A percentile compares a stretch with the other conserved stretches of the same genome.
Evolutionary conservation across 2,888 invertebrate species (phyloP).

Genomic region (Mylabris sibirica): DNA sequence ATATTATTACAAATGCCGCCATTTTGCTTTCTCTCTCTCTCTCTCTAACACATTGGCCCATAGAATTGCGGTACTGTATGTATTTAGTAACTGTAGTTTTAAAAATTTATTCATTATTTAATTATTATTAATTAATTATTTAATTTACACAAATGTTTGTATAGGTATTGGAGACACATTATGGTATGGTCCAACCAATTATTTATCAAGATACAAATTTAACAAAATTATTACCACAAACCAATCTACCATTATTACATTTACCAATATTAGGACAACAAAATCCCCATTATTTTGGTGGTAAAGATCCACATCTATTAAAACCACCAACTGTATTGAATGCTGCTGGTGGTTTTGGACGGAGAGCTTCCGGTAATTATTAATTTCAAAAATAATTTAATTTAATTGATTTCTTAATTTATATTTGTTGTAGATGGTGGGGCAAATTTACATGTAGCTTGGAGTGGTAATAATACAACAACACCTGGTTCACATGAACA

Average conservation of each 20-base stretch:
- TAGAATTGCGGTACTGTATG: no score
- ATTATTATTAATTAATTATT: no score
- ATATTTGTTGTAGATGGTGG: slow-evolving; percentile 82
- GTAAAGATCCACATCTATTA: slow-evolving; percentile 91
- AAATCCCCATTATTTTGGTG: slow-evolving; percentile 83
- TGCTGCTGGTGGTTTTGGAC: slow-evolving; percentile 82
- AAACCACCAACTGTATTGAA: slow-evolving; percentile 93
- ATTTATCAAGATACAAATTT: slow-evolving; percentile 51
- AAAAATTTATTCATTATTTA: no score
- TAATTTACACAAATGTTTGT: no score
- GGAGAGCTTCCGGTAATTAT: slow-evolving; percentile 77
- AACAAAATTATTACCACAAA: slow-evolving; percentile 71
- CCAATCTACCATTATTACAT: slow-evolving; percentile 85
- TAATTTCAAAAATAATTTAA: background rate
- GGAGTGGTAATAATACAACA: slow-evolving; percentile 55
- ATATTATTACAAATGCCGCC: no score
- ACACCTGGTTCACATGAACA: slow-evolving; percentile 61
- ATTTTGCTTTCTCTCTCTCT: no score
- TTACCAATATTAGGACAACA: slow-evolving; percentile 84
- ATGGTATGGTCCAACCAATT: slow-evolving; percentile 53
- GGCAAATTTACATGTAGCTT: slow-evolving; percentile 82
- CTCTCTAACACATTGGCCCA: no score
- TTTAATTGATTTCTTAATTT: background rate
- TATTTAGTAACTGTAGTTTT: no score
- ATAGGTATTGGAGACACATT: slow-evolving; percentile 64